phyloP scores from a whole-genome alignment of 2,797 vertebrate species.

The Eulemur coronatus region DNA sequence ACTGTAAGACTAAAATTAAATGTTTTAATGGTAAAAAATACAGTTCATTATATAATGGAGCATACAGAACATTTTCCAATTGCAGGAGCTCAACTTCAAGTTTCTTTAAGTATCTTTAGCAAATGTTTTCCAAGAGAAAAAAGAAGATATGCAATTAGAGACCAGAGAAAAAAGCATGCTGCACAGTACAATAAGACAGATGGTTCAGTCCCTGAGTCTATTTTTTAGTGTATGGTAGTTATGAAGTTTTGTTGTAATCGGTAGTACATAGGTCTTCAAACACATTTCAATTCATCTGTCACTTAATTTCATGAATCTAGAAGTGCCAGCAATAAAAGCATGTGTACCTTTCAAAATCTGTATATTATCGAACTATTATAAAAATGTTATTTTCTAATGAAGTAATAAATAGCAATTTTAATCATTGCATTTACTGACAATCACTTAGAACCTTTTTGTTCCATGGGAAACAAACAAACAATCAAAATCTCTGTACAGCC shows the following conservation, averaged over 20 bases:
- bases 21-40: slow-evolving; percentile 45
- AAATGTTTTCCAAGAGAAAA: slow-evolving; percentile 65
- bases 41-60: not conserved
- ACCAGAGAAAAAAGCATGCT: slow-evolving; percentile 60
- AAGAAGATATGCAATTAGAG: slow-evolving; percentile 54
- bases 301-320: slow-evolving; percentile 69
- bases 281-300: slow-evolving; percentile 79
- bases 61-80: slow-evolving; percentile 11
- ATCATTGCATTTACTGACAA: slow-evolving; percentile 54
- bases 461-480: not conserved
- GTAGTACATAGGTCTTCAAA: slow-evolving; percentile 76
- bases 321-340: slow-evolving; percentile 51
- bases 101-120: slow-evolving; percentile 48
- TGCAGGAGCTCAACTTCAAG: slow-evolving; percentile 39
- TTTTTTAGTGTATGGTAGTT: slow-evolving; percentile 37
- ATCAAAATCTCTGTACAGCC: not conserved
- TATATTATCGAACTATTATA: slow-evolving; percentile 70
- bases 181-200: slow-evolving; percentile 72
- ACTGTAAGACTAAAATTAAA: slow-evolving; percentile 36
- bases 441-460: slow-evolving; percentile 55
- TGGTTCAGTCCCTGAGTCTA: slow-evolving; percentile 61
- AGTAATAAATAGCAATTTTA: slow-evolving; percentile 73
- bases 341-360: slow-evolving; percentile 55
- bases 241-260: slow-evolving; percentile 75
- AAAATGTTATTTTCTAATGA: slow-evolving; percentile 78